These are phyloP conservation scores for Choristoneura fumiferana DNA, from an alignment of 1,140 invertebrate species.

Conservation along the genomic window DNA sequence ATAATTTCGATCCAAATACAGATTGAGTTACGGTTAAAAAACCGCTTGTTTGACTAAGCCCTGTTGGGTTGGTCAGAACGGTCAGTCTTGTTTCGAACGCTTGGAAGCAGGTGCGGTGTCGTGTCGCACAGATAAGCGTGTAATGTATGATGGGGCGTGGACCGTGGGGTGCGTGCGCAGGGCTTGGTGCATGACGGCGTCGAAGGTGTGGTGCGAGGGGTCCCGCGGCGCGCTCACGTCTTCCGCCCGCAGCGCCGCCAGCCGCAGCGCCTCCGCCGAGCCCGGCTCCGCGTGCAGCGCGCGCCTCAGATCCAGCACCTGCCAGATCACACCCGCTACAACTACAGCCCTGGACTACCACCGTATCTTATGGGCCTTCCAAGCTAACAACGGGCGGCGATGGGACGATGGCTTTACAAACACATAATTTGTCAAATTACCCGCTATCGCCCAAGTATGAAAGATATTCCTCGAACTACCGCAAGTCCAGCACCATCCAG, in stretches of 20 bases:
- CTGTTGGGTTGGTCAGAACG: no score
- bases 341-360: slow-evolving; percentile 1
- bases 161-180: slow-evolving; percentile 62
- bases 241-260: slow-evolving; percentile 72
- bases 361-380: no score
- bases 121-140: slow-evolving; percentile 24
- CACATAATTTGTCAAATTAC: no score
- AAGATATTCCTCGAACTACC: no score
- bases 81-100: no score
- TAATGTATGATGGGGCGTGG: slow-evolving; percentile 26
- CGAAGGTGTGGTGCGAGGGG: slow-evolving; percentile 69
- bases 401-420: no score
- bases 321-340: slow-evolving; percentile 54
- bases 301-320: slow-evolving; percentile 84
- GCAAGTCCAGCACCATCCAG: slow-evolving; percentile 83
- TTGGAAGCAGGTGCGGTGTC: no score
- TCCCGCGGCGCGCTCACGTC: slow-evolving; percentile 62
- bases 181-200: slow-evolving; percentile 74
- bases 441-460: no score
- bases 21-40: no score
- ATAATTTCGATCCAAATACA: no score
- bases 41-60: no score
- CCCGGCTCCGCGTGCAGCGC: slow-evolving; percentile 82
- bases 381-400: no score
- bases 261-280: slow-evolving; percentile 73